Conservation (phyloP, 2,797 vertebrate genomes). For the Phrynocephalus guinanensis region DNA sequence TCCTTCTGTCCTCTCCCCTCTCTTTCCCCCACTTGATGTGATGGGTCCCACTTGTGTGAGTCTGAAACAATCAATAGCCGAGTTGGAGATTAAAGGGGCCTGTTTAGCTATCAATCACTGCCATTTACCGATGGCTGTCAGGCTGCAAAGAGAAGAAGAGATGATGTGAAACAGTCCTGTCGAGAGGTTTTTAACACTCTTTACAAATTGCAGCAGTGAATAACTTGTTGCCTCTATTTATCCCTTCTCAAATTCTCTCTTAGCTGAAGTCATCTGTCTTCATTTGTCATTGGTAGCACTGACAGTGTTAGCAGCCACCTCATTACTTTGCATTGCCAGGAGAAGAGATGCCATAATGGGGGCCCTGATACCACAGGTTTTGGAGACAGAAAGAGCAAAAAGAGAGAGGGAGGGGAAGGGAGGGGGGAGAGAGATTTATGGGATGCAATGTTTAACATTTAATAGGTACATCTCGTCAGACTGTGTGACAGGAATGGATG, state of each 20-base stretch:
- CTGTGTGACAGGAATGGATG: no score
- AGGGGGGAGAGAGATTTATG: no score
- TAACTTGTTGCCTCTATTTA: constrained; percentile 83
- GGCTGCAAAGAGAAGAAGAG: constrained; percentile 72
- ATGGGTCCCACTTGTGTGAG: neutral
- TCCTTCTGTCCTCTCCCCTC: no score
- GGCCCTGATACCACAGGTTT: neutral
- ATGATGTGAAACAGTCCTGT: constrained; percentile 76
- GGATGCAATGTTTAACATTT: neutral
- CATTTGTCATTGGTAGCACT: constrained; percentile 71
- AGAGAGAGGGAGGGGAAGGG: no score
- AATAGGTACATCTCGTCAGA: no score
- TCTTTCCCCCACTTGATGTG: neutral
- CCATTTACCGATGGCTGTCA: constrained; percentile 70
- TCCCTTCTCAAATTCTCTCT: constrained; percentile 81
- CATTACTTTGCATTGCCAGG: constrained; percentile 67
- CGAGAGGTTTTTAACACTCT: constrained; percentile 77
- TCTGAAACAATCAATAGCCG: constrained; percentile 60
- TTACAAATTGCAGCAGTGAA: constrained; percentile 80
- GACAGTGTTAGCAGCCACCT: constrained; percentile 59
- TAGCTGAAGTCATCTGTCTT: constrained; percentile 81
- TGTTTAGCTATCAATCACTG: constrained; percentile 72
- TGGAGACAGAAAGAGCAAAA: neutral
- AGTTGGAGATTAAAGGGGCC: constrained; percentile 58
- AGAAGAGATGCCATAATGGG: constrained; percentile 18